These are phyloP conservation scores for Spinibarbus caldwelli DNA, from an alignment of 2,797 vertebrate species.

Conservation along the genomic window DNA sequence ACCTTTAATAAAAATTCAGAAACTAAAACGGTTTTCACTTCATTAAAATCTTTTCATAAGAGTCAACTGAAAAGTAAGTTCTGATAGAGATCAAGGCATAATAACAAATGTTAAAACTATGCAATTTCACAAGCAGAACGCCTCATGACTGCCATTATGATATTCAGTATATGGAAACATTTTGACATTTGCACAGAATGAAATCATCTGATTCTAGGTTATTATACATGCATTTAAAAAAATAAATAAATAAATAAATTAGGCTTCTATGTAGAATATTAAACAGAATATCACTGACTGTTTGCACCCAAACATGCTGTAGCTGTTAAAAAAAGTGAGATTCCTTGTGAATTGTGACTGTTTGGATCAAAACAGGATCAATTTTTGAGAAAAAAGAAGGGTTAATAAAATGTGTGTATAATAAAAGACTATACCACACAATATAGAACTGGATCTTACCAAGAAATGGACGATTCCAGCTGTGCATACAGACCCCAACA, in stretches of 20 bases:
- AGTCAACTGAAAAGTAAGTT: no score
- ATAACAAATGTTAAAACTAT: not conserved
- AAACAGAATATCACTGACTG: not conserved
- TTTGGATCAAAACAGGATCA: not conserved
- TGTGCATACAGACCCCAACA: conserved; percentile 45
- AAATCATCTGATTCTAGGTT: not conserved
- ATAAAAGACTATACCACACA: not conserved
- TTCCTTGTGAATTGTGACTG: not conserved
- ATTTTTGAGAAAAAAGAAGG: not conserved
- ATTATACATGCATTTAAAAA: no score
- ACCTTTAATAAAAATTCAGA: no score
- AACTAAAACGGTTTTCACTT: no score
- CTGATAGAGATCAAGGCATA: no score
- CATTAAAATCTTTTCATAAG: no score
- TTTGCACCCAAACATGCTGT: not conserved
- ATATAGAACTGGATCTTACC: conserved; percentile 42
- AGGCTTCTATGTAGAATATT: not conserved
- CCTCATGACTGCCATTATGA: not conserved
- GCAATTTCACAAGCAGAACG: not conserved
- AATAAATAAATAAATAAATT: no score
- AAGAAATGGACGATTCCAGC: conserved; percentile 27
- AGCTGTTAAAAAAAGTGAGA: not conserved
- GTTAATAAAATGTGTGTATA: not conserved
- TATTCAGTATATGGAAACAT: not conserved
- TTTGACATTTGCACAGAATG: no score